A percentile compares a stretch with the other conserved stretches of the same genome.
These are phyloP conservation scores for Cepaea nemoralis DNA, from an alignment of 1,140 invertebrate species.

Conservation along the genomic window DNA sequence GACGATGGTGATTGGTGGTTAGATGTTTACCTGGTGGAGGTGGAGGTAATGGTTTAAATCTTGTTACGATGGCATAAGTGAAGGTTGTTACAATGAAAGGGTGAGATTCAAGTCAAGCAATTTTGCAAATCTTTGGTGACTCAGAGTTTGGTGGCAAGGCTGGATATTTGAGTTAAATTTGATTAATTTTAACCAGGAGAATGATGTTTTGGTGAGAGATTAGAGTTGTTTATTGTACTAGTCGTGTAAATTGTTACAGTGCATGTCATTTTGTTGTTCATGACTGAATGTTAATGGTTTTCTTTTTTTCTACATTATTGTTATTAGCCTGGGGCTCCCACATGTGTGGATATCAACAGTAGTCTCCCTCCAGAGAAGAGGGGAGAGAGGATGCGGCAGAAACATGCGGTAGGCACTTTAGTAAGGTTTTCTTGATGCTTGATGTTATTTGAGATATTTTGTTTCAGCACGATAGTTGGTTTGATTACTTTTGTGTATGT, in stretches of 20 bases:
- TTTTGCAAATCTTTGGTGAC: background rate
- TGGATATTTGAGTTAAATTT: background rate
- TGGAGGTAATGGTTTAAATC: conserved; percentile 9
- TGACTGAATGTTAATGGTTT: background rate
- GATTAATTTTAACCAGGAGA: background rate
- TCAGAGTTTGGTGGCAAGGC: background rate
- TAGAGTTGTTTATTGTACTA: background rate
- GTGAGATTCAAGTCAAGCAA: background rate
- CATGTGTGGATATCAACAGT: conserved; percentile 33
- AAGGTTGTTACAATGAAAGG: background rate
- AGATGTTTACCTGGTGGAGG: background rate
- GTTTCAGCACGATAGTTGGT: no score
- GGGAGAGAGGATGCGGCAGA: conserved; percentile 35
- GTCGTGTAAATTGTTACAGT: background rate
- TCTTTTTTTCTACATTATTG: background rate
- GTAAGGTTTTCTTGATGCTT: background rate
- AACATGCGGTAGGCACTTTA: conserved; percentile 20
- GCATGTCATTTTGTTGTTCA: background rate
- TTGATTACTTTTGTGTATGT: no score
- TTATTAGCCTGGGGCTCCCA: conserved; percentile 34
- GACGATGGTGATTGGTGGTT: conserved; percentile 16
- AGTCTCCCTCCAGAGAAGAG: conserved; percentile 24
- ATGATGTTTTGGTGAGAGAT: background rate
- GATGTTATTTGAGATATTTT: no score
- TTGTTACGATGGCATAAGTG: background rate